These are phyloP conservation scores for Oreochromis aureus DNA, from an alignment of 2,113 vertebrate genomes.

Conservation along the genomic window DNA sequence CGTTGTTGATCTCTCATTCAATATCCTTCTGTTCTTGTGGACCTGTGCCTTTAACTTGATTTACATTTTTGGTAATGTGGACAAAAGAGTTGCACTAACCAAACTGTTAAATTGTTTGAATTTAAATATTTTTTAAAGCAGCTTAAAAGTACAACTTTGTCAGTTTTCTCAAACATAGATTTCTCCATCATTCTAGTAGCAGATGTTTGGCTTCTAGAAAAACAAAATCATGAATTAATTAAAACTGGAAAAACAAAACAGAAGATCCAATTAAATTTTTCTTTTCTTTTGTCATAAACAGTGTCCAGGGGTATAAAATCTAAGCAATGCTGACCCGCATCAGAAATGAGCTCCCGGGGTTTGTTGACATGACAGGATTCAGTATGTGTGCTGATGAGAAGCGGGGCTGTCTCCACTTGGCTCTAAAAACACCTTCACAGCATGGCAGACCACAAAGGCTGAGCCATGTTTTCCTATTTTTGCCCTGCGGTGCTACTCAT, in stretches of 20 bases:
- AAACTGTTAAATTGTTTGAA: not conserved
- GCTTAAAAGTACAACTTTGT: not conserved
- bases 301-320: not conserved
- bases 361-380: not conserved
- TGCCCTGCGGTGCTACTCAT: not conserved
- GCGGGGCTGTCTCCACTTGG: fast-evolving
- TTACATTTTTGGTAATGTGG: not conserved
- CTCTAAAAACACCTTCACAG: not conserved
- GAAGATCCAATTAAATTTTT: not conserved
- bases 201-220: not conserved
- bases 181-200: not conserved
- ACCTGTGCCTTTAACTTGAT: not conserved
- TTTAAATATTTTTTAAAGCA: not conserved
- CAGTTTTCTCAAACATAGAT: not conserved
- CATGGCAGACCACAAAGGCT: not conserved
- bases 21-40: not conserved
- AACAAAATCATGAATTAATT: not conserved
- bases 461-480: not conserved
- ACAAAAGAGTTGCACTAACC: not conserved
- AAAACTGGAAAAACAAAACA: not conserved
- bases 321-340: not conserved
- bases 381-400: not conserved
- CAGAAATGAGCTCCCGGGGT: not conserved
- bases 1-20: not conserved
- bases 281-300: not conserved